Conservation (phyloP, 2,888 invertebrate species). For the Drosophila lutescens region DNA sequence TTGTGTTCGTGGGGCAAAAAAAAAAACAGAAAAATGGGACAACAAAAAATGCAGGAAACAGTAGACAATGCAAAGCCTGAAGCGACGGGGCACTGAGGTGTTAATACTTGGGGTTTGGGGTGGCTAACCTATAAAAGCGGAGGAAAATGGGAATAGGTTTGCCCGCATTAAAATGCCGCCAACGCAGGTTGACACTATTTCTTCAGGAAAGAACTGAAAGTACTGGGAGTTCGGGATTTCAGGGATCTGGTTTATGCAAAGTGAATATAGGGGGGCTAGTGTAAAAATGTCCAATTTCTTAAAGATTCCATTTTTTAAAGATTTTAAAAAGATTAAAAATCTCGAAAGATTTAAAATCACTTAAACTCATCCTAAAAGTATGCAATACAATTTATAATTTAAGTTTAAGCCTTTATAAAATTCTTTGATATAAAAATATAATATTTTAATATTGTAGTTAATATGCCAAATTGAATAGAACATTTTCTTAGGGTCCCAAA, state of each 20-base stretch:
- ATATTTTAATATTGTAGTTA: no score
- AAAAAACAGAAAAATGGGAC: conserved; percentile 8
- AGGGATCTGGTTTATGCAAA: neutral
- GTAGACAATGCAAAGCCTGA: conserved; percentile 61
- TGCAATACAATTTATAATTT: no score
- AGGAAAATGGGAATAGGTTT: conserved; percentile 19
- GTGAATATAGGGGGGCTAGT: no score
- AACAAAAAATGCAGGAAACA: conserved; percentile 62
- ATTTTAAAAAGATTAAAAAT: no score
- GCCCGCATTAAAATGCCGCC: conserved; percentile 71
- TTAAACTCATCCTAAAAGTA: no score
- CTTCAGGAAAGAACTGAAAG: conserved; percentile 54
- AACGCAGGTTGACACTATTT: conserved; percentile 77
- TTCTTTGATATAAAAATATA: no score
- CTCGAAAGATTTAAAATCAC: no score
- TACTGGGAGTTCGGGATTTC: neutral
- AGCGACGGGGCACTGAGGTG: conserved; percentile 49
- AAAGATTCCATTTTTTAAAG: no score
- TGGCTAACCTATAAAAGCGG: conserved; percentile 14
- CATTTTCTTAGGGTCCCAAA: neutral
- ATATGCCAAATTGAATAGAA: neutral
- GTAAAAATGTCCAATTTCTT: no score
- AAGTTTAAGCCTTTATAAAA: no score
- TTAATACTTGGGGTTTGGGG: conserved; percentile 48
- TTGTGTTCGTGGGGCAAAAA: conserved; percentile 49